Evolutionary conservation across 2,797 vertebrate genomes (phyloP), one percentile per base, ranked within the genome.

Genomic region (Apogon talboti): DNA sequence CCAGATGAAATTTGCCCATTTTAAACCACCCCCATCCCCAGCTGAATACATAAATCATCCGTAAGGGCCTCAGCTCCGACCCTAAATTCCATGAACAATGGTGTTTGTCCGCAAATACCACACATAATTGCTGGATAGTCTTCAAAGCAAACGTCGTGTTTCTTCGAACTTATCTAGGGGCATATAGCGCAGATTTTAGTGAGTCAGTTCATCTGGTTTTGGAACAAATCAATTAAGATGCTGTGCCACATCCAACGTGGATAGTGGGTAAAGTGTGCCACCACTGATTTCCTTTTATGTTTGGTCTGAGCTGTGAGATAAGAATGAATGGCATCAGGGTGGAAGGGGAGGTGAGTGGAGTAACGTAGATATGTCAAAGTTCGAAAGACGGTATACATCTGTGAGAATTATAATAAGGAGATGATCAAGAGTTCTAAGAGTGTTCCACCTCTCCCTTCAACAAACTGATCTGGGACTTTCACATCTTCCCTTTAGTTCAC

Each of bases 11-110:
- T 91, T 89, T 83, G 81, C 88, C 84, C 90, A 87, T 87, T 85
- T 72, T 60, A 85, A 58, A 83, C 83, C 80, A 71, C 82, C 83
- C 82, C 82, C 89, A 82, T 83, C 82, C 88, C 83, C 85, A 78
- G 79, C 87, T 89, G 90, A 91, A 92, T 90, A 92, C 90, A 92
- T 92, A 90, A 92, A 89, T 90, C 92, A 88, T 91, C 80, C 68
- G 79, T 79, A 86, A 77, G 85, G 89, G 87, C 80, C 88, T 86
- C 81, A 7, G 79, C 66, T 74, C 66, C 76, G 82, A 89, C 90
- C 90, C 89, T 74, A 91, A 91, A 91, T 88, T 91, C 84, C 84
- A 79, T 59, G 71, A 88, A 92, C 90, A 92, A 87, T 86, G 73
- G 70, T 50, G 83, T 91, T 91, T 88, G 89, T 90, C 84, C 87